Base-by-base conservation (phyloP, 2,113 vertebrate species). In the Scytalopus superciliaris region DNA sequence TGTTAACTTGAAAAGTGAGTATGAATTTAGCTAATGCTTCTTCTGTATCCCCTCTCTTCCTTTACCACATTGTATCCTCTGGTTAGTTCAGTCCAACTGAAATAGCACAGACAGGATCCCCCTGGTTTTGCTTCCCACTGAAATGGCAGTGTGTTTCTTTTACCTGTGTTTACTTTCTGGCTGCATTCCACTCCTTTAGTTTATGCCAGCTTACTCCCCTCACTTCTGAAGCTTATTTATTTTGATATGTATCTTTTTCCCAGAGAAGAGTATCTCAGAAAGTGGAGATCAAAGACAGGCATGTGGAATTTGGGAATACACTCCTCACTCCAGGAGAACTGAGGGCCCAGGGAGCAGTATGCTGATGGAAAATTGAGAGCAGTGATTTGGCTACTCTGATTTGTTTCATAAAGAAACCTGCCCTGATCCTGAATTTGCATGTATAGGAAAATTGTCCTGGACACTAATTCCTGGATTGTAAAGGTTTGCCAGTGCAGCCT, bases 1-100 rank as follows among this genome's bases (percentile, higher is more conserved):
- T 91, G 39, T 89, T 87, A 75, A n/a, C 53, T 94, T 87, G 57
- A 75, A 89, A 89, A 91, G 72, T 47, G 73, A 8, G 0, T 74
- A 21, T 33, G 27, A 70, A 59, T 19, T 73, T 45, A 77, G 40
- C 35, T 66, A 53, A 59, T 8, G 6, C 42, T 77, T 70, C 33
- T 73, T 7, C 9, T 60, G 37, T 82, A 5, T 45, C 12, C 39
- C 7, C 30, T 27, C 6, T 66, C n/a, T 86, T 40, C 37, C 45
- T 85, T 83, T 42, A 90, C n/a, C 13, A 10, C 0, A 0, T 33
- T 49, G 19, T 56, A 44, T 21, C 15, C 30, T 53, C 47, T 60
- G 31, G 18, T 55, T 68, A 70, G 73, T n/a, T 69, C 50, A 52
- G 33, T 49, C 33, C 76, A 68, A 44, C 11, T 72, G 22, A 47